Base-by-base conservation (phyloP, 2,113 vertebrate genomes). In the Grantiella picta region DNA sequence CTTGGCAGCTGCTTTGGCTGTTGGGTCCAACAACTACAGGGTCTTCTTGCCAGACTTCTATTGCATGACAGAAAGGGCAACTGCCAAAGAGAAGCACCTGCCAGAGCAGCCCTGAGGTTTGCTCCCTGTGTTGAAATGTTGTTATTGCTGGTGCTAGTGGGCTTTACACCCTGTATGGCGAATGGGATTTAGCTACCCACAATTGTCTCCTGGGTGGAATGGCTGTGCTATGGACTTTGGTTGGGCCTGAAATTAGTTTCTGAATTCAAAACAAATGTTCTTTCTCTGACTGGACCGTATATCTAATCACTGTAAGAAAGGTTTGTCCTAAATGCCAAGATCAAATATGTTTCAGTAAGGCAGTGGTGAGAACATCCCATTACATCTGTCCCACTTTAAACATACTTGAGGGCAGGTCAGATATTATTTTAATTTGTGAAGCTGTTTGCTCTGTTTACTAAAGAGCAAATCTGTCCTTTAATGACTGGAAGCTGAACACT, bases 381-480 rank as follows among this genome's bases (percentile, higher is more conserved):
- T 95, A 86, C 57, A 93, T 73, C n/a, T 94, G 82, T 49, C 66
- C 91, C 77, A 92, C 64, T 94, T 94, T 54, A 96, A 94, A 68
- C 57, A 73, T 31, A 57, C 60, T 76, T 84, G 80, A 92, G 87
- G 76, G 76, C 80, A 96, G 77, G 82, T 92, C 82, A 95, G 92
- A 57, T 92, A 82, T 50, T 16, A 71, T 72, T 85, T 83, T 89
- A 92, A 94, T 96, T 95, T 86, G 63, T 71, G 49, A 92, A 82
- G 35, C 15, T 83, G 54, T 84, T 95, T 91, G 65, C 40, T 91
- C 53, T 92, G 68, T 83, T 95, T 95, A 88, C 78, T 80, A 72
- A 96, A 89, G 85, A 86, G 40, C 52, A 92, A 77, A 94, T 95
- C 95, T 96, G 94, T 77, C 91, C 91, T 96, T 91, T 96, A 98